Evolutionary conservation across 2,888 invertebrate species (phyloP), one percentile per base, ranked within the genome.

Genomic region (Itoplectis maculator): DNA sequence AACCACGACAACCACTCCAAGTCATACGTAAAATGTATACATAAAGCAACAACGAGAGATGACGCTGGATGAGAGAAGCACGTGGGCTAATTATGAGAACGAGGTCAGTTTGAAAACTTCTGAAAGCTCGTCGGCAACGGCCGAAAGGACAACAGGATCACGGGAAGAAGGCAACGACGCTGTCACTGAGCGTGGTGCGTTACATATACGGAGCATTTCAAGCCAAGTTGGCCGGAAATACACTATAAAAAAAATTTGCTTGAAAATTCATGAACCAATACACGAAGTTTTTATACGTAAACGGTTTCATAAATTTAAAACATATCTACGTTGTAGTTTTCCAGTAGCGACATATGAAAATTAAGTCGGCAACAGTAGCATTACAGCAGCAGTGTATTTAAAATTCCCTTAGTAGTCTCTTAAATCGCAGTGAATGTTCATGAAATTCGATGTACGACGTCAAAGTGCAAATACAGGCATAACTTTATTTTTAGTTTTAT

Each of bases 81-180:
- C 72, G 20, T 72, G 72, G 59, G 45, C 59, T 72, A 72, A 72
- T 72, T 72, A 59, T 72, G 72, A 42, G 72, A 72, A 72, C 47
- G 47, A 15, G 72, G 45, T 72, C 59, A 59, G 72, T 72, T 72
- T 72, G 42, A 59, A 72, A 72, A 59, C 59, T 72, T 59, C 70
- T 70, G 56, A 70, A 56, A 70, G 70, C 29, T 45, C 56, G 35
- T 23, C 29, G 40, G 40, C 23, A n/a, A 29, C 9, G 15, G 29
- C 45, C 6, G 40, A 70, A 18, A 42, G 47, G 54, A 29, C 70
- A 11, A 40, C 23, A 29, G 29, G 42, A 63, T 8, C 15, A 42
- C 18, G 42, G 9, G 18, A 37, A 47, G 7, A 72, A 20, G 42
- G 23, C 23, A 59, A 47, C 11, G 45, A 35, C 59, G 18, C 56